Conservation (phyloP, 2,113 vertebrate species). For the Pelecanus crispus region DNA sequence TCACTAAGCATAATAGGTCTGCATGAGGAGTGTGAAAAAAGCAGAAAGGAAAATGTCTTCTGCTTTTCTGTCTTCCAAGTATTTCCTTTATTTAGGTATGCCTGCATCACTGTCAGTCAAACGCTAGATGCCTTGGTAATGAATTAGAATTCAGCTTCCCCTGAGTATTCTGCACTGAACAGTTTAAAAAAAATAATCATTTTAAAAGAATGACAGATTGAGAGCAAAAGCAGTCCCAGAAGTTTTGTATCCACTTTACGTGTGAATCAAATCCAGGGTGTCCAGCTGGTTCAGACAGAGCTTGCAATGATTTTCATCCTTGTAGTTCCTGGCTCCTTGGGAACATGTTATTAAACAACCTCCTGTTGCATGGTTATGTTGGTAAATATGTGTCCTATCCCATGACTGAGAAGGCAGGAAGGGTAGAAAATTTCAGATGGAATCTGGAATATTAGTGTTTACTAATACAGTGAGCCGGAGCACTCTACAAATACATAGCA, state of each 20-base stretch:
- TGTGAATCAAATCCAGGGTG: neutral
- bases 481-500: neutral
- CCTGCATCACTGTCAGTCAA: neutral
- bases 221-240: conserved; percentile 28
- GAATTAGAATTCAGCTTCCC: conserved; percentile 16
- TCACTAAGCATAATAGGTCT: neutral
- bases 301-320: neutral
- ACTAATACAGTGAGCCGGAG: neutral
- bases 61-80: neutral
- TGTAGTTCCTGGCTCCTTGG: neutral
- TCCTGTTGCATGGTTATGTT: neutral
- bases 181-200: neutral
- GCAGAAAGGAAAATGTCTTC: neutral
- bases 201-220: conserved; percentile 29
- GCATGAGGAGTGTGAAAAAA: neutral
- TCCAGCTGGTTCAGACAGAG: neutral
- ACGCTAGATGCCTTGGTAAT: neutral
- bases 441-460: neutral
- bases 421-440: neutral
- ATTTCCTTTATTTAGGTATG: neutral
- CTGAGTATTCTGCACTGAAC: neutral
- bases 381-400: neutral
- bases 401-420: neutral
- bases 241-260: neutral
- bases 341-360: neutral